These are phyloP conservation scores for Sepiola atlantica DNA, from an alignment of 2,888 invertebrate genomes.

Conservation along the genomic window DNA sequence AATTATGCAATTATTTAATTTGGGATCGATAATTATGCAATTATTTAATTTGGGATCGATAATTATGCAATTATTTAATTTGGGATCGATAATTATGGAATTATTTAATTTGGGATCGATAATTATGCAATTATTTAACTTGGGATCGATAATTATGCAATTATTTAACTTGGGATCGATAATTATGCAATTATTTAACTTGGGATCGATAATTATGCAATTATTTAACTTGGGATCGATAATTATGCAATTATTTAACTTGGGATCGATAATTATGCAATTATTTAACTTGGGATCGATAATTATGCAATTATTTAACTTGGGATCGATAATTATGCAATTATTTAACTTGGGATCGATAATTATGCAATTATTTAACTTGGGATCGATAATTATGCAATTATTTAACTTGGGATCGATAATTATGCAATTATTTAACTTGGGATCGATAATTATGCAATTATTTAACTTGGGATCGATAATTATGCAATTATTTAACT, in stretches of 20 bases:
- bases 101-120: background rate
- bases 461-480: conserved; percentile 69
- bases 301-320: conserved; percentile 68
- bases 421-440: conserved; percentile 68
- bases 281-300: background rate
- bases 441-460: background rate
- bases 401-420: background rate
- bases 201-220: no score
- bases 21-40: background rate
- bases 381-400: no score
- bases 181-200: conserved; percentile 68
- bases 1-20: conserved; percentile 60
- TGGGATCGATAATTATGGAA: no score
- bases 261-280: no score
- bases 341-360: background rate
- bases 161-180: background rate
- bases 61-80: conserved; percentile 62
- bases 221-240: background rate
- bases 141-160: no score
- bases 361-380: conserved; percentile 68
- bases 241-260: conserved; percentile 68
- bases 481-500: background rate
- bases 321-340: no score
- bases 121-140: conserved; percentile 68
- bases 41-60: conserved; percentile 61